phyloP scores from a whole-genome alignment of 2,113 vertebrate genomes.

The Mormoops blainvillei region DNA sequence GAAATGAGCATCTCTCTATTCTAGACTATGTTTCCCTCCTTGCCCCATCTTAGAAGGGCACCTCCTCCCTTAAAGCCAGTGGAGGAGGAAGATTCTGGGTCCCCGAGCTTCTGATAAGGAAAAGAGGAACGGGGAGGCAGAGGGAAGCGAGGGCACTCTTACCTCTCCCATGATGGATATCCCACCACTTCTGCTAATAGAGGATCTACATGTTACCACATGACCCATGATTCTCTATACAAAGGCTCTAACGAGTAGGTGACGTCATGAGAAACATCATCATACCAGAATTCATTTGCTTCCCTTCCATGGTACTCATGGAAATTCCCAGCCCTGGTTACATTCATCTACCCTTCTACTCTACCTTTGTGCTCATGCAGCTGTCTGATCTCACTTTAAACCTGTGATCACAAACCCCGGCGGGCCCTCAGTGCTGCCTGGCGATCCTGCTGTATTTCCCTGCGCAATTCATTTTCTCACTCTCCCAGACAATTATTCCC shows the following conservation, averaged over 20 bases:
- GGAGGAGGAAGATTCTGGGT: background rate
- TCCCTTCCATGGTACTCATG: background rate
- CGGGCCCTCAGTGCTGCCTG: background rate
- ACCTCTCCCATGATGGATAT: background rate
- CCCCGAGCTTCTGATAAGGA: background rate
- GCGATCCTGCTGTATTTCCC: background rate
- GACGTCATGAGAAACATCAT: background rate
- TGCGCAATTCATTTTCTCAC: background rate
- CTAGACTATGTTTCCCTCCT: background rate
- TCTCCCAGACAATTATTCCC: background rate
- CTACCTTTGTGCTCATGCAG: background rate
- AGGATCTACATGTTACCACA: background rate
- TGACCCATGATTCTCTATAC: background rate
- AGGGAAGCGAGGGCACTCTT: background rate
- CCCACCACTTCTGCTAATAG: background rate
- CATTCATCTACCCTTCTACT: background rate
- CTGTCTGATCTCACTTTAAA: background rate
- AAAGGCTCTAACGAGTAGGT: background rate
- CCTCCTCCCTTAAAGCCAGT: background rate
- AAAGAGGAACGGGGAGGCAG: background rate
- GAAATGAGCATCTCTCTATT: background rate
- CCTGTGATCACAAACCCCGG: background rate
- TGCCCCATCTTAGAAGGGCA: background rate
- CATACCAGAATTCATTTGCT: background rate
- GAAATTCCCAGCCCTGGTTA: background rate